phyloP scores from a whole-genome alignment of 2,797 vertebrate species.

The Pangasius macronema region DNA sequence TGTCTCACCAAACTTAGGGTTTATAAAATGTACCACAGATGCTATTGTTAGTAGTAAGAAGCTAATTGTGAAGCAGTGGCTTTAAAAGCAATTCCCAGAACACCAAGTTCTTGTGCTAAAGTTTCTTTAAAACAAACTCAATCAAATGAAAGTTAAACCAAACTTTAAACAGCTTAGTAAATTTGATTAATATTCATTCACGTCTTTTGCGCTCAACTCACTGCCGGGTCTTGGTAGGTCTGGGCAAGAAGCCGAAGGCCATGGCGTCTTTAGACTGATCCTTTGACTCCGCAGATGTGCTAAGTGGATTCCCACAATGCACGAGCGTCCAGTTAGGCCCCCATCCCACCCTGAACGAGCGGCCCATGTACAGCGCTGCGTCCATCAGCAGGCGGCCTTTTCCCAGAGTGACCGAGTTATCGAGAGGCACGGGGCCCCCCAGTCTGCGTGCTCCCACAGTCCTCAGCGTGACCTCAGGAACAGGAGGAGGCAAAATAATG shows the following conservation, averaged over 20 bases:
- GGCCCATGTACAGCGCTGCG: conserved; percentile 83
- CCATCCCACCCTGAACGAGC: conserved; percentile 92
- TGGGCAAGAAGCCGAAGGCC: conserved; percentile 83
- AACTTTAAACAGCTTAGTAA: neutral
- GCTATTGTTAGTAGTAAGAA: neutral
- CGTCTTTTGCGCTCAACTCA: conserved; percentile 68
- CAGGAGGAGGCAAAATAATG: conserved; percentile 70
- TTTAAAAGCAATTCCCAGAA: too few relatives aligned
- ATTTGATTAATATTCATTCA: neutral
- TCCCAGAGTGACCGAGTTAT: conserved; percentile 73
- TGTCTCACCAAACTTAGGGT: too few relatives aligned
- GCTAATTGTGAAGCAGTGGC: neutral
- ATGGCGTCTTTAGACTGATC: conserved; percentile 59
- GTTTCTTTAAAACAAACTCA: neutral
- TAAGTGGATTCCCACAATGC: conserved; percentile 78
- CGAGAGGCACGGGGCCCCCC: conserved; percentile 75
- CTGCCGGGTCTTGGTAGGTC: conserved; percentile 78
- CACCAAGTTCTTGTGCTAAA: neutral
- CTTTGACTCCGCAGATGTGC: conserved; percentile 25
- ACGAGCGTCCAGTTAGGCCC: conserved; percentile 88
- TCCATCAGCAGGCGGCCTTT: conserved; percentile 88
- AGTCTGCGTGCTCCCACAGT: conserved; percentile 82
- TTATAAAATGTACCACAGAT: too few relatives aligned
- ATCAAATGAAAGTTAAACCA: neutral
- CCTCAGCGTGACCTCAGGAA: conserved; percentile 75